A percentile compares a stretch with the other conserved stretches of the same genome.
These are phyloP conservation scores for Lissocephala sabroskyi DNA, from an alignment of 2,888 invertebrate genomes.

Conservation along the genomic window DNA sequence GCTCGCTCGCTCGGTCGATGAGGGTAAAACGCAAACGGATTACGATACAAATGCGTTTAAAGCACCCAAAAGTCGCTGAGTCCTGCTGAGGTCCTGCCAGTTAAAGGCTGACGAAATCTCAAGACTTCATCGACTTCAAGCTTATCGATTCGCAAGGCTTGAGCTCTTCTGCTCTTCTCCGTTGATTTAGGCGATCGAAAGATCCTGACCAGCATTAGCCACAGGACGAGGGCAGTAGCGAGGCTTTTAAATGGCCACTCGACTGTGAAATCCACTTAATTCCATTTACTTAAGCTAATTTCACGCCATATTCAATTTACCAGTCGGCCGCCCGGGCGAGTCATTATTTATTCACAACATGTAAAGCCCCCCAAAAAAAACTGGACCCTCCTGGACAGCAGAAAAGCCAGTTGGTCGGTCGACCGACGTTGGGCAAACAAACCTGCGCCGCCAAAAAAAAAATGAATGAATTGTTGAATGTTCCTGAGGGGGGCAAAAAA, in stretches of 20 bases:
- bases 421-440: background rate
- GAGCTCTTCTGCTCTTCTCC: no score
- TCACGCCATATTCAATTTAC: slow-evolving; percentile 69
- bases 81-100: no score
- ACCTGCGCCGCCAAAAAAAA: slow-evolving; percentile 16
- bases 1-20: no score
- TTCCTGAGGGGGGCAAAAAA: slow-evolving; percentile 13
- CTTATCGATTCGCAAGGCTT: no score
- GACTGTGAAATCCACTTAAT: slow-evolving; percentile 68
- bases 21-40: slow-evolving; percentile 16
- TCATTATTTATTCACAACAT: slow-evolving; percentile 70
- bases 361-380: slow-evolving; percentile 70
- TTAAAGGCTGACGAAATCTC: no score
- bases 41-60: slow-evolving; percentile 9
- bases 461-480: slow-evolving; percentile 56
- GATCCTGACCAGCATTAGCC: slow-evolving; percentile 4
- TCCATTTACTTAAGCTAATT: slow-evolving; percentile 69
- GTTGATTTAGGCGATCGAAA: no score
- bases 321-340: slow-evolving; percentile 62
- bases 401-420: background rate
- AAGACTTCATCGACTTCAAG: no score
- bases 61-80: no score
- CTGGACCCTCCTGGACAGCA: slow-evolving; percentile 29
- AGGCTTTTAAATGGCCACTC: slow-evolving; percentile 30
- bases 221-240: no score